Evolutionary conservation across 2,888 invertebrate genomes (phyloP).

Genomic region (Panzeria rudis): DNA sequence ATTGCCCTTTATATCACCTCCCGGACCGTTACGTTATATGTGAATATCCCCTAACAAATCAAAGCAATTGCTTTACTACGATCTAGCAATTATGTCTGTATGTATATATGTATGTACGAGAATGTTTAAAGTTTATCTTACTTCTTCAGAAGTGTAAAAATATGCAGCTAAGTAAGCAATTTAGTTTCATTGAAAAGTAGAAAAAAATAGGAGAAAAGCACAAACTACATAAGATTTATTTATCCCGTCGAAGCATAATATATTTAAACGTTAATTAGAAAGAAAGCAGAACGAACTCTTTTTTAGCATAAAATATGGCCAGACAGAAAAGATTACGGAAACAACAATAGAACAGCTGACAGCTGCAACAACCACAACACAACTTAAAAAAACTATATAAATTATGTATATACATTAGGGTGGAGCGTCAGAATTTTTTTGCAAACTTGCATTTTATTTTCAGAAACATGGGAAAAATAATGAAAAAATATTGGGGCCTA

Average conservation of each 20-base stretch:
- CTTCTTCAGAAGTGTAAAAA: constrained; percentile 13
- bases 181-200: constrained; percentile 10
- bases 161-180: constrained; percentile 35
- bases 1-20: too few relatives aligned
- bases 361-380: constrained; percentile 50
- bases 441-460: too few relatives aligned
- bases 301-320: constrained; percentile 64
- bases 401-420: constrained; percentile 45
- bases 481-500: too few relatives aligned
- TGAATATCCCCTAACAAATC: too few relatives aligned
- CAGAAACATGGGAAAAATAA: too few relatives aligned
- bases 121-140: neutral
- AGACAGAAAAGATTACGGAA: constrained; percentile 61
- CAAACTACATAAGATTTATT: constrained; percentile 57
- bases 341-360: constrained; percentile 67
- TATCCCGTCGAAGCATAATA: constrained; percentile 60
- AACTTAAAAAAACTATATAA: constrained; percentile 34
- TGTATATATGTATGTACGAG: too few relatives aligned
- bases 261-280: constrained; percentile 69
- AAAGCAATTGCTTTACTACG: constrained; percentile 8
- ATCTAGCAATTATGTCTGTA: constrained; percentile 18
- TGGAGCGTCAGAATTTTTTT: too few relatives aligned
- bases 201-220: neutral
- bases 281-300: constrained; percentile 67
- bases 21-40: too few relatives aligned